Percentiles rank a stretch among this genome's conserved stretches.
phyloP scores from a whole-genome alignment of 1,140 invertebrate genomes.

The Anadara kagoshimensis region DNA sequence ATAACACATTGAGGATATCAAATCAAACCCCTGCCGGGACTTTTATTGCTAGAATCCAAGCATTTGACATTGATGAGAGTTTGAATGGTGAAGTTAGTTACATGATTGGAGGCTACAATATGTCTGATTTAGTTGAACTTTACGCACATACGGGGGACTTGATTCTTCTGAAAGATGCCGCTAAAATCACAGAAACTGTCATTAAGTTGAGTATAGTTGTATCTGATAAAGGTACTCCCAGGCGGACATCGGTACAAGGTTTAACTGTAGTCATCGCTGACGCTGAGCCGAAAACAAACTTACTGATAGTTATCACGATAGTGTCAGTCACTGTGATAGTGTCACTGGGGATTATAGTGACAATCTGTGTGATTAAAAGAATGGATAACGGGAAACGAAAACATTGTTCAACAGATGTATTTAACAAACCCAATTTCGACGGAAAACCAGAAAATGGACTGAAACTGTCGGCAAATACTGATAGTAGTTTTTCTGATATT shows the following conservation, averaged over 20 bases:
- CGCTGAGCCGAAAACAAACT: slow-evolving; percentile 19
- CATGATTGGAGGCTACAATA: slow-evolving; percentile 63
- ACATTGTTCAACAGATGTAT: slow-evolving; percentile 3
- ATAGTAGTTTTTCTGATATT: slow-evolving; percentile 1
- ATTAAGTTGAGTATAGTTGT: slow-evolving; percentile 48
- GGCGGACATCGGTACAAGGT: slow-evolving; percentile 33
- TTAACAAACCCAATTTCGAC: slow-evolving; percentile 5
- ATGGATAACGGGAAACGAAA: slow-evolving; percentile 29
- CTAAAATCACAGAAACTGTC: slow-evolving; percentile 25
- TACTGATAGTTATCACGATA: slow-evolving; percentile 33
- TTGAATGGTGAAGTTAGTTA: slow-evolving; percentile 48
- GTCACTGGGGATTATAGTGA: slow-evolving; percentile 30
- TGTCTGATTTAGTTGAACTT: slow-evolving; percentile 87
- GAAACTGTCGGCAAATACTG: not conserved
- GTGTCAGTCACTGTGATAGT: slow-evolving; percentile 27
- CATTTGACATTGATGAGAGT: slow-evolving; percentile 47
- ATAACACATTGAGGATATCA: slow-evolving; percentile 45
- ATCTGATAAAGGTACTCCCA: slow-evolving; percentile 46
- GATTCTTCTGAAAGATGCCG: slow-evolving; percentile 76
- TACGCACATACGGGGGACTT: slow-evolving; percentile 90
- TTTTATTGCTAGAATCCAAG: slow-evolving; percentile 44
- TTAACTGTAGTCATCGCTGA: slow-evolving; percentile 20
- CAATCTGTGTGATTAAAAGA: slow-evolving; percentile 26
- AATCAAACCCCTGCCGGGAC: slow-evolving; percentile 41
- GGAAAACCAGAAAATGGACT: slow-evolving; percentile 1